Evolutionary conservation across 2,888 invertebrate species (phyloP).

Genomic region (Pheosia tremula): DNA sequence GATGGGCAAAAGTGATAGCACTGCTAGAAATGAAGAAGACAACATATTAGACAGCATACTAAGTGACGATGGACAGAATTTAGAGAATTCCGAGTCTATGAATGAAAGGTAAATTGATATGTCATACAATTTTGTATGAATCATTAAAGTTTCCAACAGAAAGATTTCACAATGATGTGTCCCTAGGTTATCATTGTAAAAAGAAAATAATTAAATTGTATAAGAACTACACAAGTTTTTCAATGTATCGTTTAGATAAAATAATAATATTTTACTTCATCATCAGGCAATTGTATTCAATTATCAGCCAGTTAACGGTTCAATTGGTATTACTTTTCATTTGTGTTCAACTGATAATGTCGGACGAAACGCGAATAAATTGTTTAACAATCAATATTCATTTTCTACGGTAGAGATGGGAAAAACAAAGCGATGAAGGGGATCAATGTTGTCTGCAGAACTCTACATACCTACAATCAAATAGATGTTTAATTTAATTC

Average conservation of each 20-base stretch:
- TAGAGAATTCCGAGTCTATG: constrained; percentile 39
- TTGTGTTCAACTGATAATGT: neutral
- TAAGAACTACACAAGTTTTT: neutral
- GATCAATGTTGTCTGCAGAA: neutral
- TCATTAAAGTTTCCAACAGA: neutral
- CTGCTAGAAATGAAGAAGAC: constrained; percentile 45
- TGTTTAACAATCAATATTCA: constrained; percentile 3
- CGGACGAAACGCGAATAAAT: neutral
- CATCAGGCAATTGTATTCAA: neutral
- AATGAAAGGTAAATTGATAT: constrained; percentile 43
- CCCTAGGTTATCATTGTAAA: constrained; percentile 3
- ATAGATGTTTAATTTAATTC: too few relatives aligned
- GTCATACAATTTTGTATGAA: neutral
- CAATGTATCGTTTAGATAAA: too few relatives aligned
- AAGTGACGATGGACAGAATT: constrained; percentile 45
- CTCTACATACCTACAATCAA: too few relatives aligned
- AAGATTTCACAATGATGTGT: neutral
- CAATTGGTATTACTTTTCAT: neutral
- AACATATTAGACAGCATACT: constrained; percentile 52
- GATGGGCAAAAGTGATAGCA: constrained; percentile 33
- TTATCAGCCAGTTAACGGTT: constrained; percentile 3
- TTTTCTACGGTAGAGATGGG: neutral
- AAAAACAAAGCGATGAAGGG: neutral
- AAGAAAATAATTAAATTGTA: neutral
- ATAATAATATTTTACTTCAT: neutral